Conservation (phyloP, 1,140 invertebrate species). For the Drosophila sproati region DNA sequence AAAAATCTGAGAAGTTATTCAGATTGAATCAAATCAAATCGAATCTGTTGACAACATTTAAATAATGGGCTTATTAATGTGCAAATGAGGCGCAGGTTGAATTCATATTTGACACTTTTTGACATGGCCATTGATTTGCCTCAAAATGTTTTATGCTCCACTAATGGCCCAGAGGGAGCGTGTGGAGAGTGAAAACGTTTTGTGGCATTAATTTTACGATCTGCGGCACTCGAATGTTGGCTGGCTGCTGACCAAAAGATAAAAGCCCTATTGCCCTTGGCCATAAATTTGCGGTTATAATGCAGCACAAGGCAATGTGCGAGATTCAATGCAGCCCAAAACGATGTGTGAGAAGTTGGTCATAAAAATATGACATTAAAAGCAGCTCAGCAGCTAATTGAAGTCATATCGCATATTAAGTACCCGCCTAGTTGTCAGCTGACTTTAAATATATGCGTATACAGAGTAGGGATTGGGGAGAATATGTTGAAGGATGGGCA, state of each 20-base stretch:
- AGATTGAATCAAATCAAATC: conserved; percentile 13
- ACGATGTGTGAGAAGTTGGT: conserved; percentile 34
- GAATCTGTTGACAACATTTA: conserved; percentile 47
- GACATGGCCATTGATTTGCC: conserved; percentile 53
- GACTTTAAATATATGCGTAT: conserved; percentile 39
- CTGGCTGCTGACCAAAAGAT: conserved; percentile 44
- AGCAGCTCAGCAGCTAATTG: conserved; percentile 44
- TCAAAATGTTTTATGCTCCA: conserved; percentile 45
- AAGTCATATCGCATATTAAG: conserved; percentile 53
- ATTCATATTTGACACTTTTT: conserved; percentile 67
- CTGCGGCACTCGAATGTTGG: conserved; percentile 10
- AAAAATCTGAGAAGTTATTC: background rate
- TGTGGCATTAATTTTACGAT: conserved; percentile 62
- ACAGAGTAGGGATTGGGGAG: background rate
- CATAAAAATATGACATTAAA: conserved; percentile 58
- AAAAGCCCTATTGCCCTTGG: conserved; percentile 48
- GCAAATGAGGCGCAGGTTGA: conserved; percentile 62
- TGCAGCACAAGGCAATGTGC: conserved; percentile 35
- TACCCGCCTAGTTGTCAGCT: conserved; percentile 40
- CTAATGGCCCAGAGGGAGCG: conserved; percentile 46
- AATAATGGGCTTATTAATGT: conserved; percentile 79
- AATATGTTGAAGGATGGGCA: background rate
- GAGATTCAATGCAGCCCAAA: conserved; percentile 40
- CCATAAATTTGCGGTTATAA: conserved; percentile 40
- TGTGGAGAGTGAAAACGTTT: conserved; percentile 33